Base-by-base conservation (phyloP, 2,888 invertebrate species). In the Tetragonisca angustula region DNA sequence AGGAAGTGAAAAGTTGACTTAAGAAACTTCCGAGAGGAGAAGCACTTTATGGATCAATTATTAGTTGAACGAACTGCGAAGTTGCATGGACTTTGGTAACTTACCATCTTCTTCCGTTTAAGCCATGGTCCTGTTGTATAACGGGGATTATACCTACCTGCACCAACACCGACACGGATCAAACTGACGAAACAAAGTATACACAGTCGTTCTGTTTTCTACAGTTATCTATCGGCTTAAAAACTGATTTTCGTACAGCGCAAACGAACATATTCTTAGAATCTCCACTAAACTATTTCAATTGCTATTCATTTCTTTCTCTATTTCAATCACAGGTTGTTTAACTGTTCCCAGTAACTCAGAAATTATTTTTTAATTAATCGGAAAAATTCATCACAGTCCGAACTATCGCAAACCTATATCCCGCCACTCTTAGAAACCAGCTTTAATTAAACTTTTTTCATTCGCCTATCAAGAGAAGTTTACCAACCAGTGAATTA, bases 1-100 rank as follows among this genome's bases (percentile, higher is more conserved):
- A 32, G 70, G 79, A 83, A 89, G 89, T 86, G 89, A 87, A 89
- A 89, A 89, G 89, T 86, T 89, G 84, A 81, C 89, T 87, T 86
- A 80, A 84, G 86, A 85, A 89, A 89, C 77, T 89, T 88, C 65
- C 49, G 56, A 70, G 69, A 81, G 65, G 65, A 54, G 76, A 74
- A 83, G 85, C 87, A 88, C 87, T 89, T 88, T 87, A 83, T 89
- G 81, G 84, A 89, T 89, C 89, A 89, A 89, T 89, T 89, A 89
- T 87, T 89, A 87, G 89, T 87, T 83, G 86, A 83, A 84, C 75
- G 84, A 89, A 87, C 82, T 87, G 69, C 69, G 74, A 86, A 88
- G 81, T 88, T 88, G 83, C 88, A 77, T 76, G 70, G 81, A 83
- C 84, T 84, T 85, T 43, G 81, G 69, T 72, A 84, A 87, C 81